Percentiles rank a stretch among this genome's conserved stretches.
These are phyloP conservation scores for Leptodirus hochenwartii DNA, from an alignment of 2,888 invertebrate genomes.

Conservation along the genomic window DNA sequence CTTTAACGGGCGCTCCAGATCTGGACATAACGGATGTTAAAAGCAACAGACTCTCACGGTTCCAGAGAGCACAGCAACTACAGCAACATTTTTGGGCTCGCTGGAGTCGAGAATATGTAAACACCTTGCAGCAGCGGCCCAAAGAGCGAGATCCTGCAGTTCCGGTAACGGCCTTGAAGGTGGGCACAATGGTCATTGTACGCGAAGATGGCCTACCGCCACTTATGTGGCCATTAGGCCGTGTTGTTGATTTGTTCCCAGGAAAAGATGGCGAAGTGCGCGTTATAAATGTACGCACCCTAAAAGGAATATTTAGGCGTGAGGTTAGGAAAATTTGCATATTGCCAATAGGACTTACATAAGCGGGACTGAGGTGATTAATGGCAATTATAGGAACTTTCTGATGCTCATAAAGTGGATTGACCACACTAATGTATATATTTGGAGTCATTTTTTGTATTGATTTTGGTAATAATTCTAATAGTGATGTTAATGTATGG, in stretches of 20 bases:
- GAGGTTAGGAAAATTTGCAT: too few species aligned
- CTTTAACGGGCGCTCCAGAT: conserved; percentile 11
- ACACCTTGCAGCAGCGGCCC: conserved; percentile 2
- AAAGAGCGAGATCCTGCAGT: conserved; percentile 1
- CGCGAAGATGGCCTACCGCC: conserved; percentile 7
- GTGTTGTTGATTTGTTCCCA: conserved; percentile 2
- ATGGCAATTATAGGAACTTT: too few species aligned
- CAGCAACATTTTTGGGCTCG: conserved; percentile 7
- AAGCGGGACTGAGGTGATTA: too few species aligned
- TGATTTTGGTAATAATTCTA: too few species aligned
- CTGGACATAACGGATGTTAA: conserved; percentile 2
- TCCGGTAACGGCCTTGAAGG: not conserved
- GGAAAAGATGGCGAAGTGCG: conserved; percentile 5
- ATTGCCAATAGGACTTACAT: too few species aligned
- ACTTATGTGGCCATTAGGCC: conserved; percentile 1
- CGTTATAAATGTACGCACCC: conserved; percentile 4
- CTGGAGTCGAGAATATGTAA: conserved; percentile 6
- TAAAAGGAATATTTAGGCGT: conserved; percentile 5
- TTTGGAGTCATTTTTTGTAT: too few species aligned
- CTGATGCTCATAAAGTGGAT: too few species aligned
- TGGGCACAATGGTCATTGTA: conserved; percentile 5
- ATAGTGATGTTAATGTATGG: too few species aligned
- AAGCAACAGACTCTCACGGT: conserved; percentile 5
- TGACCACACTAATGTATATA: too few species aligned
- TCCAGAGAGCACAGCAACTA: conserved; percentile 3